These are phyloP conservation scores for Erythrolamprus reginae DNA, from an alignment of 2,113 vertebrate genomes.

Conservation along the genomic window DNA sequence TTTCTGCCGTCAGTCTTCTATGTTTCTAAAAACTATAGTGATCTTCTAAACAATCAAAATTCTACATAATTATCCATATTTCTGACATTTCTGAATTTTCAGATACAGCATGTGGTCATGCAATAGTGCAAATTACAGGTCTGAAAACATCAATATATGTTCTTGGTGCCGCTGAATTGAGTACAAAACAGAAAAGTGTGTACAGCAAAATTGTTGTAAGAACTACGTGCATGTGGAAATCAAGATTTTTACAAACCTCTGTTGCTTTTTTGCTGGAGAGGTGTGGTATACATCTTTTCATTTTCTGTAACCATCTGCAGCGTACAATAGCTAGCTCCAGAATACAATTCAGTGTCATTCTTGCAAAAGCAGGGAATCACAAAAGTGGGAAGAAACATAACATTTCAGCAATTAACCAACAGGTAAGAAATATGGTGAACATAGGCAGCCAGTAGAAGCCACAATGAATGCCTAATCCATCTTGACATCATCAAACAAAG, in stretches of 20 bases:
- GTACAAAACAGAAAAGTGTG: background rate
- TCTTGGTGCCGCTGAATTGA: conserved; percentile 2
- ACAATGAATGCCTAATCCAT: background rate
- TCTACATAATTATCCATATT: background rate
- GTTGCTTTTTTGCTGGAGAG: conserved; percentile 68
- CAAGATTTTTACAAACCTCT: conserved; percentile 72
- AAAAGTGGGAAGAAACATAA: conserved; percentile 11
- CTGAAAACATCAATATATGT: background rate
- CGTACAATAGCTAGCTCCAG: conserved; percentile 55
- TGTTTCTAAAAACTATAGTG: background rate
- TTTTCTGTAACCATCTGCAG: conserved; percentile 64
- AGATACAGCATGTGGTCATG: background rate
- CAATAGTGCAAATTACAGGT: background rate
- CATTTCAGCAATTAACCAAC: background rate
- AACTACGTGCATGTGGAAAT: background rate
- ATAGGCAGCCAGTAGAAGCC: background rate
- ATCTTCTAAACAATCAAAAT: background rate
- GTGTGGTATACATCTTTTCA: conserved; percentile 64
- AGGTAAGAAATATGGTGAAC: background rate
- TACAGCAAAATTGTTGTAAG: background rate
- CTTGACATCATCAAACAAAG: background rate
- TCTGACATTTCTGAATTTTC: background rate
- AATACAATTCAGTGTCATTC: conserved; percentile 63
- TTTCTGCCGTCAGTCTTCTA: too few relatives aligned
- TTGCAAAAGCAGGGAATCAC: conserved; percentile 39